Base-by-base conservation (phyloP, 2,113 vertebrate species). In the Gambusia affinis region DNA sequence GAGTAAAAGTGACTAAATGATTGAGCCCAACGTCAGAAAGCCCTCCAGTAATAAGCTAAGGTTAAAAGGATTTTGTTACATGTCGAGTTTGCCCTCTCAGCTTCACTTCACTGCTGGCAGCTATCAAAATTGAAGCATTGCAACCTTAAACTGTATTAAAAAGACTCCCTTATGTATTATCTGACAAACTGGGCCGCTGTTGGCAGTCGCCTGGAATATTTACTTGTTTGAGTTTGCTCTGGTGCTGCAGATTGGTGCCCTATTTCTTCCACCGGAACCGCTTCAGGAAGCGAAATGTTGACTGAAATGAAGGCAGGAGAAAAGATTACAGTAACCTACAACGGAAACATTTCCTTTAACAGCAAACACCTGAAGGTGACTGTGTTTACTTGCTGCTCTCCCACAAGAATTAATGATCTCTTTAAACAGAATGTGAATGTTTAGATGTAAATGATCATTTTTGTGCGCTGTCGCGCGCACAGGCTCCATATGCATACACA, bases 401-500 rank as follows among this genome's bases (percentile, higher is more conserved):
- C 44, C 33, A 0, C 33, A 62, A 66, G 37, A 76, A 72, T 63
- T 71, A 78, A 81, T 35, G 39, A 37, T 47, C 30, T 72, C 33
- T 27, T 60, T 60, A 76, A 74, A 76, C 42, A 67, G 44, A 67
- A 35, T 57, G 15, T 24, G 4, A 72, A 61, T 0, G 60, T 75
- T 28, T 61, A 83, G 83, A 75, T 30, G 30, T 63, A 78, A 83
- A 57, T n/a, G 61, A 60, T 72, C 44, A 74, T 81, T 67, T 78
- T 51, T 44, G n/a, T 70, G 70, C 39, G 8, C 8, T 75, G 35
- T 12, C 64, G 76, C 64, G 70, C 88, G 70, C 54, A 63, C 74
- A 80, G 60, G 79, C 62, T 72, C 15, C 10, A 60, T 8, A 22
- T 51, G 79, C 74, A 77, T 70, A 77, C 84, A 44, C 69, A 70